Percentiles rank a stretch among this genome's conserved stretches.
Evolutionary conservation across 1,140 invertebrate species (phyloP).

Genomic region (Drosophila sucinea): DNA sequence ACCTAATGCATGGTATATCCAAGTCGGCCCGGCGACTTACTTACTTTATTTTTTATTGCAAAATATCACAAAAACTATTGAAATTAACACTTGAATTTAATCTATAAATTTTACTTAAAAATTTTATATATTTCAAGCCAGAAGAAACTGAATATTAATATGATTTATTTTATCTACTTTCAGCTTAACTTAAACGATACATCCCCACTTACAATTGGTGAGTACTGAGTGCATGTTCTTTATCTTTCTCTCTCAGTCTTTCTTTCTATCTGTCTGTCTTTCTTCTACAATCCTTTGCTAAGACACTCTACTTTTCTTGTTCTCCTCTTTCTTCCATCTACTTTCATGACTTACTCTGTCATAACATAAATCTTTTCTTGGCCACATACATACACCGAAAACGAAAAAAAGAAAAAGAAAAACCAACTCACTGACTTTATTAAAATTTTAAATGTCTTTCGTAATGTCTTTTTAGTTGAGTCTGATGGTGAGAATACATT

Average conservation of each 20-base stretch:
- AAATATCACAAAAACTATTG: no score
- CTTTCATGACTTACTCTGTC: conserved; percentile 7
- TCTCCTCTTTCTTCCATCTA: not conserved
- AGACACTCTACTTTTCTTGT: not conserved
- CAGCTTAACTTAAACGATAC: conserved; percentile 25
- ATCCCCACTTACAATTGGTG: not conserved
- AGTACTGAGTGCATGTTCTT: not conserved
- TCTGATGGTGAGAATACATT: conserved; percentile 12
- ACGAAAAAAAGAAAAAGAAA: not conserved
- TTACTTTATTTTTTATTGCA: no score
- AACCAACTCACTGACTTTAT: conserved; percentile 3
- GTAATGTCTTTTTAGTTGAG: conserved; percentile 60
- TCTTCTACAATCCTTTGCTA: conserved; percentile 1
- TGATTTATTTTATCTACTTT: conserved; percentile 12
- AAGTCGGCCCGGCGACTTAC: no score
- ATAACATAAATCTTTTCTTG: conserved; percentile 10
- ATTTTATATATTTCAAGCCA: not conserved
- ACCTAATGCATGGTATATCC: no score
- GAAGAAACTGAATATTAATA: not conserved
- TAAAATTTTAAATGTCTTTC: conserved; percentile 26
- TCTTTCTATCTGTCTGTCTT: not conserved
- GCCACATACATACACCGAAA: not conserved
- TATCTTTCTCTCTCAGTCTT: not conserved
- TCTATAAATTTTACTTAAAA: not conserved
- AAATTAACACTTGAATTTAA: not conserved